Base-by-base conservation (phyloP, 2,888 invertebrate species). In the Campoplex capitator region DNA sequence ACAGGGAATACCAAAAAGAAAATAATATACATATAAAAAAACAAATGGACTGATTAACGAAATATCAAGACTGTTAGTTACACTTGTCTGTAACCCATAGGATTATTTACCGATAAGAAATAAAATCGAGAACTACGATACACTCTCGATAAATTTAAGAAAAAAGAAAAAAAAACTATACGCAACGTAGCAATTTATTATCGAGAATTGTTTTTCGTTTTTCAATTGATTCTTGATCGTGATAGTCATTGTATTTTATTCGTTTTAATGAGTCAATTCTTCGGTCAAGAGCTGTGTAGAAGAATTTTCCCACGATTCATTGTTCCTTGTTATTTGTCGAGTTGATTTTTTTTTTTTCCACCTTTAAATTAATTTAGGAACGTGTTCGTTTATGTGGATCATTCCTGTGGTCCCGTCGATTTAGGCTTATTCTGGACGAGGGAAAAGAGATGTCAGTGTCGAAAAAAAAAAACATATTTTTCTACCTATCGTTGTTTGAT, bases 41-140 rank as follows among this genome's bases (percentile, higher is more conserved):
- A 54, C 23, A 62, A 84, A 68, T 48, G 45, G 70, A 87, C 86
- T 87, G 86, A 87, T 84, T 65, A 54, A 74, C 68, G 51, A 78
- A 84, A 84, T 82, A 62, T 77, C 56, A 48, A 84, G 81, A 78
- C 85, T 82, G 73, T 67, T 77, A 65, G 68, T 76, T 71, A 70
- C 32, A 68, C 70, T 48, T 68, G 75, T 71, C 51, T 77, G 13
- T 76, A 54, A 77, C 70, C 68, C 28, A 85, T 65, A 76, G 42
- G 11, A 73, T 38, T 28, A 48, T n/a, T 56, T 32, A 62, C 13
- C 13, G 13, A 62, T 62, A 16, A 6, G 56, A 68, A 68, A 18
- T 38, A 54, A 54, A n/a, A 42, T 81, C 65, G 13, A 28, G 74
- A 48, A 9, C n/a, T 3, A 42, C 51, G 35, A 32, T 38, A 45